Evolutionary conservation across 2,113 vertebrate species (phyloP).

Genomic region (Corvus hawaiiensis): DNA sequence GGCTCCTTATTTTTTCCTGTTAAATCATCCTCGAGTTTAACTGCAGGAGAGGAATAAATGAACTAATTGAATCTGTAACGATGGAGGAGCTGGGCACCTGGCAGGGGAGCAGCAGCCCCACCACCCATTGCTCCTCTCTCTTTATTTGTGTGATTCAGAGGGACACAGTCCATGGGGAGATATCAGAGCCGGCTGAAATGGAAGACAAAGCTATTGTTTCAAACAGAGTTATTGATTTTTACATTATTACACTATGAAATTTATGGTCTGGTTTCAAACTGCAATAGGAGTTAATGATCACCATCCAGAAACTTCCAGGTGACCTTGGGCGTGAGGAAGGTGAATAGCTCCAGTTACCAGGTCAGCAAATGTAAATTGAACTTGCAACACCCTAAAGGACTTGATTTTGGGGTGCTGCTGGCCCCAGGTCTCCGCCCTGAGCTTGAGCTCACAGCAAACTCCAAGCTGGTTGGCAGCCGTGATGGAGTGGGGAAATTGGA

Average conservation of each 20-base stretch:
- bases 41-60: conserved; percentile 11
- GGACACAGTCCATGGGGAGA: conserved; percentile 31
- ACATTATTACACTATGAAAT: conserved; percentile 71
- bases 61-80: conserved; percentile 1
- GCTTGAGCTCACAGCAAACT: neutral
- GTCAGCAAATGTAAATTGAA: neutral
- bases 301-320: conserved; percentile 54
- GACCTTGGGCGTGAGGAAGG: conserved; percentile 53
- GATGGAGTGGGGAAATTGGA: neutral
- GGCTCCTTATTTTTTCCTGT: neutral
- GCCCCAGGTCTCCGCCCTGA: neutral
- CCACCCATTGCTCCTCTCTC: neutral
- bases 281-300: conserved; percentile 64
- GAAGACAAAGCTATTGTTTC: conserved; percentile 67
- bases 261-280: conserved; percentile 68
- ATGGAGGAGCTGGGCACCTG: neutral
- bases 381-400: neutral
- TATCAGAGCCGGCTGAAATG: conserved; percentile 45
- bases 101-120: neutral
- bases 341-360: neutral
- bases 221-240: conserved; percentile 71
- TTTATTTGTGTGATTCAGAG: conserved; percentile 27
- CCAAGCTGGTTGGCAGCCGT: neutral
- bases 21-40: conserved; percentile 13
- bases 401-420: neutral